Base-by-base conservation (phyloP, 2,113 vertebrate species). In the Eira barbara region DNA sequence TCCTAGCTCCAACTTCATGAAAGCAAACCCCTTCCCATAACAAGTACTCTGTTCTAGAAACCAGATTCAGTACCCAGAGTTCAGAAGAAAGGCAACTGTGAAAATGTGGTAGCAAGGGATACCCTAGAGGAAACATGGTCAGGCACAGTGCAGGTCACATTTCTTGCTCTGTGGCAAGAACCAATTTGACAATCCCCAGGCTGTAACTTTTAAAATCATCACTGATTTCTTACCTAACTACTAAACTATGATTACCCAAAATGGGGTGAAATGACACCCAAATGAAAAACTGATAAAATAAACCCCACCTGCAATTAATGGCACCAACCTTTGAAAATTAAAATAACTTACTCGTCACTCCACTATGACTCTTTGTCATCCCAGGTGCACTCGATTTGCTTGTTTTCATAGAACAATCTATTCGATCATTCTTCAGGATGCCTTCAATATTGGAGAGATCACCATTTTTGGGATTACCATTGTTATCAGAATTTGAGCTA, bases 291-390 rank as follows among this genome's bases (percentile, higher is more conserved):
- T 61, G 31, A 57, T 29, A 52, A 74, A 93, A 61, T 27, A 63
- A 85, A 34, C 31, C 63, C 57, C 52, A 67, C 23, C 59, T 85
- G 69, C 39, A 86, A 74, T 31, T 18, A 92, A 45, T 7, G 23
- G 65, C n/a, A 81, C 36, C 69, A 42, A 57, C 34, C 47, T 79
- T 80, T 47, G 57, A 91, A 92, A 81, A 85, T 65, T 57, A 18
- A 83, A n/a, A 14, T 76, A 42, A 98, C 99, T 98, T 99, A 99
- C 99, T 99, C 95, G 99, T 99, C 97, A 99, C 99, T 98, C 99
- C 99, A 97, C 99, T 99, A 89, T 99, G 99, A 97, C 98, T 98
- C 97, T 99, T 99, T 79, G 98, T 98, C 97, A 98, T 94, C 65
- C 99, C 95, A n/a, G 99, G 97, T 93, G 96, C 97, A 97, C 95